Evolutionary conservation across 2,113 vertebrate genomes (phyloP), one percentile per base, ranked within the genome.

Genomic region (Anser cygnoides): DNA sequence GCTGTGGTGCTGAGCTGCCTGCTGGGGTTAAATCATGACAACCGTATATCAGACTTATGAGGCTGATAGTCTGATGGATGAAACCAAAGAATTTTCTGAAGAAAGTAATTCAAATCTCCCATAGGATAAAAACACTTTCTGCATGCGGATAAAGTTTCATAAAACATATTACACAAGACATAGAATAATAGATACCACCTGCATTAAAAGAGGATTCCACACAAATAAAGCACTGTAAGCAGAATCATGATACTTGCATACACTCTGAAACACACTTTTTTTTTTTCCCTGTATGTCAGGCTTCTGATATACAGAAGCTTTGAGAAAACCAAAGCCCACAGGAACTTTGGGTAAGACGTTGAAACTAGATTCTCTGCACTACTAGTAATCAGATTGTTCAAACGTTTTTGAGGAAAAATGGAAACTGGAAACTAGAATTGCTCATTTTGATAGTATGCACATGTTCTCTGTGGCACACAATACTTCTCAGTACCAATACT

Each of bases 31-130:
- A 50, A 50, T 22, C 22, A 50, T 22, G 22, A 50, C 22, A 50
- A 52, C 41, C 9, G 65, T 67, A 52, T n/a, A 95, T 95, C 89
- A 95, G 92, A 81, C 61, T 35, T 28, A 81, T 59, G 78, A 94
- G 57, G 65, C 61, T 95, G 59, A 25, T n/a, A 95, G n/a, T 55
- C 85, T 11, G 29, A 37, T 73, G 65, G 59, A 77, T 57, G 88
- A 89, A 85, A 79, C 54, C 39, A 80, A 78, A 83, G 44, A 82
- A 52, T 95, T 96, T 90, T 91, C 79, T 61, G 46, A 78, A 76
- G 31, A 61, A 85, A 91, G 86, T 68, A 95, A 82, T 77, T 72
- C 73, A 95, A 91, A 91, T 55, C 72, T 74, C 74, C 35, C 20
- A 26, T 71, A 79, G 3, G 26, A 35, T 19, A 50, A 76, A 88